Evolutionary conservation across 2,888 invertebrate genomes (phyloP), one percentile per base, ranked within the genome.

Genomic region (Selenia dentaria): DNA sequence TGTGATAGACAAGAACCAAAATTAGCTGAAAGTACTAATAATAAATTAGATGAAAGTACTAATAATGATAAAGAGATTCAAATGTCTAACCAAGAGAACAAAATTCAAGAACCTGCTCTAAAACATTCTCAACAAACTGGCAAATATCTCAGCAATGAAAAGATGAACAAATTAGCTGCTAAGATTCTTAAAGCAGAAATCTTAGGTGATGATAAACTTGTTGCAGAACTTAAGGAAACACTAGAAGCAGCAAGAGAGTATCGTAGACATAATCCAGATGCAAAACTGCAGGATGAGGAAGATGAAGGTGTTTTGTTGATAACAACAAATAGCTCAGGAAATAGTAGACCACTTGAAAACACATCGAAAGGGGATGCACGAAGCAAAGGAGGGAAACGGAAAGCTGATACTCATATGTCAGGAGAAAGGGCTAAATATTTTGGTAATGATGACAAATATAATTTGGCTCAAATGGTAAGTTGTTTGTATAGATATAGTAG

Each of bases 101-200:
- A 12, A 29, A 24, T 1, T 12, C 12, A 37, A 36, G 37, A 50
- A 34, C 14, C 26, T 25, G 8, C 16, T 11, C 34, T 32, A 44
- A 46, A 58, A 16, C 54, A 60, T 20, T 18, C 41, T 34, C 28
- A 29, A 43, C 48, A 62, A 42, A 56, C 64, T 13, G 61, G 31
- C 40, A 69, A 79, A 38, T 91, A 92, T 60, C 79, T 96, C 10
- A 94, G 94, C 29, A 95, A 96, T 80, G 94, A 94, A 59, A 96
- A 99, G 78, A 93, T 98, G 92, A 99, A 99, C 83, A 94, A 95
- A 62, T 78, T 99, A 27, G 97, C 95, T 26, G 97, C 98, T 1
- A 97, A 96, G 85, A 93, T 98, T 53, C 90, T 99, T 0, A 98
- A 98, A 89, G 98, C 99, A 8, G 98, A 99, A 92, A 93, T 99